phyloP scores from a whole-genome alignment of 1,140 invertebrate species.

The Pantala flavescens region DNA sequence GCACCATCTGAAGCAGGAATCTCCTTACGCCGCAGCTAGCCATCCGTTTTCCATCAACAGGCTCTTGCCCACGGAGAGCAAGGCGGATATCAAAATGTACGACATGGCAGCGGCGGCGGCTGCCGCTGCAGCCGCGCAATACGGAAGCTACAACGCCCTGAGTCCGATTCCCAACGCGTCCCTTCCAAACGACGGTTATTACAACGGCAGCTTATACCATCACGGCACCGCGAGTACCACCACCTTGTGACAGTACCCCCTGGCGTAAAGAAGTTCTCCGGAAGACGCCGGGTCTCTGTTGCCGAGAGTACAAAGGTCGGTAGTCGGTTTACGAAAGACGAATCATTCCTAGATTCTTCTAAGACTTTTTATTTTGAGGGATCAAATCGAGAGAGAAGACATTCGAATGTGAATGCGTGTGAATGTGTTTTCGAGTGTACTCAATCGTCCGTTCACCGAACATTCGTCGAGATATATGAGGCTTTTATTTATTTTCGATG shows the following conservation, averaged over 20 bases:
- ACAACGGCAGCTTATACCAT: conserved; percentile 64
- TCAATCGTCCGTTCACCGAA: too few species aligned
- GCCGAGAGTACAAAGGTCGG: too few species aligned
- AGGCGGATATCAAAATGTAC: conserved; percentile 47
- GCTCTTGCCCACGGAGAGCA: conserved; percentile 71
- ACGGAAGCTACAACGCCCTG: conserved; percentile 49
- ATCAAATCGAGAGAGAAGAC: too few species aligned
- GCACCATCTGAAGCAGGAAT: conserved; percentile 61
- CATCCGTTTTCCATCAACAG: conserved; percentile 92
- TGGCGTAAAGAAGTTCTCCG: conserved; percentile 20
- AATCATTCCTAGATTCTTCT: too few species aligned
- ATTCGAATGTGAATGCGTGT: too few species aligned
- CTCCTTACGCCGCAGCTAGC: conserved; percentile 57
- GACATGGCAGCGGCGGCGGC: conserved; percentile 43
- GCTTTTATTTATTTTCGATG: too few species aligned
- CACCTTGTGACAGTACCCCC: conserved; percentile 32
- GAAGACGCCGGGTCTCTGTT: neutral
- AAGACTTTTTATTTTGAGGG: too few species aligned
- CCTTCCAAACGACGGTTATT: conserved; percentile 62
- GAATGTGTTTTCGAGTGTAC: too few species aligned
- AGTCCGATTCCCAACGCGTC: conserved; percentile 46
- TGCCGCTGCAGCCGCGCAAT: conserved; percentile 35
- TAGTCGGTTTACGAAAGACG: too few species aligned
- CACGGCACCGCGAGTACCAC: conserved; percentile 50
- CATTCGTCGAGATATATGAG: too few species aligned